phyloP scores from a whole-genome alignment of 2,888 invertebrate species.

The Ennomos erosarius region DNA sequence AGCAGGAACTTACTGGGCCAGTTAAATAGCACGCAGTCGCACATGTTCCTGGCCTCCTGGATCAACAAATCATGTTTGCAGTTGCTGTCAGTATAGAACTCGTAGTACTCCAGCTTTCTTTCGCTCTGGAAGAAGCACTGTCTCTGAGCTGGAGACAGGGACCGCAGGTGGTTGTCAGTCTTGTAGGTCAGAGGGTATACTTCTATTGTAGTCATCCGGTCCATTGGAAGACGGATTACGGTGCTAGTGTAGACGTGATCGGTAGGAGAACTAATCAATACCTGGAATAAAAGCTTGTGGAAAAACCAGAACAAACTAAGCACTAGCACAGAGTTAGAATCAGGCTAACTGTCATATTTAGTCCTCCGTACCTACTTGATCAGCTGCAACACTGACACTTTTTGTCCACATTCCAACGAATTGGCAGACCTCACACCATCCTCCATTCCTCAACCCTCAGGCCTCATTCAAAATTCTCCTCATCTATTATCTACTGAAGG shows the following conservation, averaged over 20 bases:
- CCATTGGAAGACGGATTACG: constrained; percentile 75
- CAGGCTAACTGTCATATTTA: no score
- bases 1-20: constrained; percentile 72
- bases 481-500: no score
- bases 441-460: no score
- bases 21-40: constrained; percentile 75
- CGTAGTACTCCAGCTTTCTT: constrained; percentile 65
- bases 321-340: no score
- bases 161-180: constrained; percentile 65
- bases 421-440: no score
- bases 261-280: constrained; percentile 73
- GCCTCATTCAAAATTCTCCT: no score
- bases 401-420: no score
- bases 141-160: constrained; percentile 62
- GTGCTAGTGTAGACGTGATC: constrained; percentile 77
- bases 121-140: constrained; percentile 79
- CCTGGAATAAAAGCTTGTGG: constrained; percentile 45
- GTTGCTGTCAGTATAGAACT: constrained; percentile 82
- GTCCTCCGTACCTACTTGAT: no score
- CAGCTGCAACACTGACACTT: no score
- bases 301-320: no score
- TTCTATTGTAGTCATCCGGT: constrained; percentile 75
- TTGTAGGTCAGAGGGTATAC: constrained; percentile 75
- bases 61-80: constrained; percentile 82
- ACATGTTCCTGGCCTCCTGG: constrained; percentile 69